Evolutionary conservation across 2,113 vertebrate genomes (phyloP).

Genomic region (Triplophysa dalaica): DNA sequence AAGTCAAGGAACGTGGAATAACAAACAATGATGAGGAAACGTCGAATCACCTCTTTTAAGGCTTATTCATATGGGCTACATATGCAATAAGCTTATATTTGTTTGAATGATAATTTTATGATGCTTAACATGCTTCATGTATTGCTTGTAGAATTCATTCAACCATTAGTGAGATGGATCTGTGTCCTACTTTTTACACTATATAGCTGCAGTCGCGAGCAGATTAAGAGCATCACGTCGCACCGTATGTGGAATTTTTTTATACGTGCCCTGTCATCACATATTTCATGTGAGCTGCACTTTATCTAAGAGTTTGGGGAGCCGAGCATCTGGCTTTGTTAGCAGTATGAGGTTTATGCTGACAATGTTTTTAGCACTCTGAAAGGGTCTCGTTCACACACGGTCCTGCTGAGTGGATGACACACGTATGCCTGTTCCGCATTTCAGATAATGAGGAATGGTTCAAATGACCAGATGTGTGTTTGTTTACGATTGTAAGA

Average conservation of each 20-base stretch:
- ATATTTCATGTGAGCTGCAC: conserved; percentile 30
- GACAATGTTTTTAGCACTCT: conserved; percentile 21
- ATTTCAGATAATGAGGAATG: conserved; percentile 24
- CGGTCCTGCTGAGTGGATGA: conserved; percentile 37
- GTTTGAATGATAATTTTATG: too few species aligned
- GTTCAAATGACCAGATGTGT: conserved; percentile 25
- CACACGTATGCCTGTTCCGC: conserved; percentile 16
- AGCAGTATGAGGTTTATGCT: conserved; percentile 40
- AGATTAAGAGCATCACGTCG: not conserved
- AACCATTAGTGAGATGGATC: not conserved
- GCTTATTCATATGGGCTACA: too few species aligned
- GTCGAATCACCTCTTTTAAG: too few species aligned
- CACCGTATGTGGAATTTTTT: not conserved
- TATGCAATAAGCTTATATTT: too few species aligned
- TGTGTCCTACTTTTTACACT: not conserved
- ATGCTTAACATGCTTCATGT: not conserved
- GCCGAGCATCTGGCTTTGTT: conserved; percentile 34
- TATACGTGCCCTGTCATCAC: conserved; percentile 23
- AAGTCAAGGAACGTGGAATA: too few species aligned
- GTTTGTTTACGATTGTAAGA: not conserved
- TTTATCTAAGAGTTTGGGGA: conserved; percentile 24
- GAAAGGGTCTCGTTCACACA: conserved; percentile 38
- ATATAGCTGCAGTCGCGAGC: not conserved
- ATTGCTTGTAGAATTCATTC: not conserved
- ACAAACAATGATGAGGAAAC: too few species aligned